Evolutionary conservation across 2,888 invertebrate genomes (phyloP), one percentile per base, ranked within the genome.

Genomic region (Pemphredon lugubris): DNA sequence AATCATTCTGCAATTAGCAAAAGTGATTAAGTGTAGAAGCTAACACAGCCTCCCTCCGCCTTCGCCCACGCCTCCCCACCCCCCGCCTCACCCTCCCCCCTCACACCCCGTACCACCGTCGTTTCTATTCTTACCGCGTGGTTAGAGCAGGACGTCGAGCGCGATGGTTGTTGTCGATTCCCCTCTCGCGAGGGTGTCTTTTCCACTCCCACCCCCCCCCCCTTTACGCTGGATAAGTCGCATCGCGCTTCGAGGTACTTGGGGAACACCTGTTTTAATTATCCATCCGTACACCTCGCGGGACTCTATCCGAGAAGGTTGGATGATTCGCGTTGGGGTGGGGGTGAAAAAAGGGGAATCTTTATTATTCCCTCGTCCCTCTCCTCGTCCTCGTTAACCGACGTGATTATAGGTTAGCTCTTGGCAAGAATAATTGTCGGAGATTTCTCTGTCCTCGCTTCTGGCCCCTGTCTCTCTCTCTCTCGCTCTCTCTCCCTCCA

Each of bases 1-100:
- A 86, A 87, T 87, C 86, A 84, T 86, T 86, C 83, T 82, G 84
- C 87, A 87, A 87, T 87, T 87, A 87, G 86, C 85, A 85, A 82
- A 85, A 84, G 86, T 87, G 87, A 87, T 87, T 86, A 86, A 87
- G 86, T 86, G 84, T 77, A 73, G 77, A 75, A 79, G 80, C 71
- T 77, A 75, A 79, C 76, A 70, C 77, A 63, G 57, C 57, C 60
- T 50, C 63, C 47, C 45, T 18, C 42, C 26, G 9, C 26, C 51
- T 54, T 50, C 42, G 50, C 44, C 16, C 40, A 4, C 16, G 16
- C 40, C n/a, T 37, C 13, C 16, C 30, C 7, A 50, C 4, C 30
- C 26, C 2, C 13, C 11, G n/a, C n/a, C n/a, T n/a, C n/a, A n/a
- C n/a, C n/a, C n/a, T n/a, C n/a, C n/a, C n/a, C n/a, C n/a, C n/a